phyloP scores from a whole-genome alignment of 2,797 vertebrate species.

The Catharus ustulatus region DNA sequence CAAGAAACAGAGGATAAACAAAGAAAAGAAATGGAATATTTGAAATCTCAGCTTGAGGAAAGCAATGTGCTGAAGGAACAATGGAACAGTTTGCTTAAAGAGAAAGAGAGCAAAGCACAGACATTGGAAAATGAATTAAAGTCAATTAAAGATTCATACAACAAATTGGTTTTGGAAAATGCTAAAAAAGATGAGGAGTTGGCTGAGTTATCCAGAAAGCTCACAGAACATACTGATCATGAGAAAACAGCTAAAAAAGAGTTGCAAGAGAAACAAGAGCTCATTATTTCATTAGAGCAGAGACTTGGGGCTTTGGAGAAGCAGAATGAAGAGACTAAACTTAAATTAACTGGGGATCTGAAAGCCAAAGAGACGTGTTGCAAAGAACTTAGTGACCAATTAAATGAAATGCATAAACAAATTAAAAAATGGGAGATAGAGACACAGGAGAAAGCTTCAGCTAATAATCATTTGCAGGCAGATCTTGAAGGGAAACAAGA shows the following conservation, averaged over 20 bases:
- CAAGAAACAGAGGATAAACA: slow-evolving; percentile 72
- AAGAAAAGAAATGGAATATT: slow-evolving; percentile 56
- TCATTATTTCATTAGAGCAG: slow-evolving; percentile 76
- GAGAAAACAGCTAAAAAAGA: slow-evolving; percentile 65
- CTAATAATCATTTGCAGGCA: slow-evolving; percentile 76
- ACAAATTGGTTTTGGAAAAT: slow-evolving; percentile 79
- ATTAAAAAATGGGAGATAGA: slow-evolving; percentile 74
- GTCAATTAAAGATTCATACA: slow-evolving; percentile 81
- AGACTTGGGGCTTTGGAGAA: slow-evolving; percentile 67
- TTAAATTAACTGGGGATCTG: slow-evolving; percentile 73
- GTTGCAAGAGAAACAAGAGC: slow-evolving; percentile 76
- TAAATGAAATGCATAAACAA: slow-evolving; percentile 75
- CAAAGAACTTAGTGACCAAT: slow-evolving; percentile 74
- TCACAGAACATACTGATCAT: slow-evolving; percentile 70
- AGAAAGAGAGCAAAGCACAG: slow-evolving; percentile 73
- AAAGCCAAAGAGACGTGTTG: slow-evolving; percentile 71
- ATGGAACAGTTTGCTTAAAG: slow-evolving; percentile 69
- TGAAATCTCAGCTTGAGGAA: slow-evolving; percentile 77
- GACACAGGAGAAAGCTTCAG: slow-evolving; percentile 54
- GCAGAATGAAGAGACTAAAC: slow-evolving; percentile 72
- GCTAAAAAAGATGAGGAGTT: slow-evolving; percentile 76
- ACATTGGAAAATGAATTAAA: slow-evolving; percentile 83
- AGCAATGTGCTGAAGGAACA: slow-evolving; percentile 67
- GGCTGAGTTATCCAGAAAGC: slow-evolving; percentile 70
- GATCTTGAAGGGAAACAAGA: slow-evolving; percentile 73